phyloP scores from a whole-genome alignment of 2,113 vertebrate species.

The Blennius ocellaris region DNA sequence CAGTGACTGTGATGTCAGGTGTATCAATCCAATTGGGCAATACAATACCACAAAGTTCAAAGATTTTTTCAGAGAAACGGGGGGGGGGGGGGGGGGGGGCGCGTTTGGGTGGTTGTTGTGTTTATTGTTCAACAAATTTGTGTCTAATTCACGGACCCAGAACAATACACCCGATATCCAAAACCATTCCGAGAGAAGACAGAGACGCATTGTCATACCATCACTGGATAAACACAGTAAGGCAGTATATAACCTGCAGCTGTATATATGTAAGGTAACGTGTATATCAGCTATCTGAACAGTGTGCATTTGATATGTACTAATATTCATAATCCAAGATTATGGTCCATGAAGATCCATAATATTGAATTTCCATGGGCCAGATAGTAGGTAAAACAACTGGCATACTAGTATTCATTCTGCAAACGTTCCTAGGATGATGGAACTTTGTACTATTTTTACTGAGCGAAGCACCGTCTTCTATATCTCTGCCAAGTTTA shows the following conservation, averaged over 20 bases:
- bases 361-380: neutral
- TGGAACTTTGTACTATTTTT: slow-evolving; percentile 10
- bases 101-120: no score
- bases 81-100: no score
- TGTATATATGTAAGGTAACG: neutral
- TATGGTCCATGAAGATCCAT: neutral
- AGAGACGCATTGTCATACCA: no score
- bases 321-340: neutral
- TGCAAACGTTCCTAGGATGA: neutral
- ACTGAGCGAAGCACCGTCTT: slow-evolving; percentile 9
- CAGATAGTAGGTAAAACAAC: neutral
- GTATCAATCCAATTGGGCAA: no score
- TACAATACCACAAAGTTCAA: no score
- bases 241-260: no score
- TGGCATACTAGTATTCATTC: neutral
- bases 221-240: no score
- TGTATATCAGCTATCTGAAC: neutral
- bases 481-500: slow-evolving; percentile 22
- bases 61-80: no score
- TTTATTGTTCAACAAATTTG: no score
- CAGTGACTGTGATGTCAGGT: neutral
- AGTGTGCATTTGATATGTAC: neutral
- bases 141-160: no score
- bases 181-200: no score
- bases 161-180: no score